Base-by-base conservation (phyloP, 2,113 vertebrate species). In the Martes martes region DNA sequence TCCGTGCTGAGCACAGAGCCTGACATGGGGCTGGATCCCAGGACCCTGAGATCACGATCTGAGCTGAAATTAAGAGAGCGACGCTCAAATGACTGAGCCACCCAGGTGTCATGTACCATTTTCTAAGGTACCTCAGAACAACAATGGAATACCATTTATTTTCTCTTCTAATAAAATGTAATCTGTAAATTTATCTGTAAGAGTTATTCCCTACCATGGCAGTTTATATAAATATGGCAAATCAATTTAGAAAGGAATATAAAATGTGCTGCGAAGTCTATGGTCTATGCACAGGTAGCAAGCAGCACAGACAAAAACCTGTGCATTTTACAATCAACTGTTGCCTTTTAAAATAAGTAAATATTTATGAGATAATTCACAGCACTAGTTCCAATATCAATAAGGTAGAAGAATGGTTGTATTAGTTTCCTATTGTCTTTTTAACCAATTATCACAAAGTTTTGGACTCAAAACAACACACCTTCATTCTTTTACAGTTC, bases 261-360 rank as follows among this genome's bases (percentile, higher is more conserved):
- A 93, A 94, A 80, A 91, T 31, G 57, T 86, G n/a, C 36, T 93
- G 16, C 65, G 81, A 97, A 82, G 14, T 85, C 55, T 84, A 94
- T 52, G 0, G 16, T 85, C 47, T 88, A 94, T 33, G 1, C 78
- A 89, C 3, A 96, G 15, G 16, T 71, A 90, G 33, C 31, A 39
- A 67, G 83, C 39, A 95, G 15, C 28, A 96, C 13, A 88, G 63
- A 67, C 45, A 89, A 65, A 95, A 95, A 88, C 26, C 11, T 90
- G 21, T 73, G 87, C 0, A 45, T 69, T 97, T 96, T 80, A 92
- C 69, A 1, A 90, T 55, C 24, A 83, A 59, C 26, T n/a, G 39
- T 23, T 90, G 26, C 45, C 79, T 86, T 91, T 87, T 95, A 96
- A 96, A 97, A 73, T 93, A 63, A 93, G 83, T 69, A 97, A 91